Evolutionary conservation across 2,888 invertebrate species (phyloP).

Genomic region (Drosophila kokeensis): DNA sequence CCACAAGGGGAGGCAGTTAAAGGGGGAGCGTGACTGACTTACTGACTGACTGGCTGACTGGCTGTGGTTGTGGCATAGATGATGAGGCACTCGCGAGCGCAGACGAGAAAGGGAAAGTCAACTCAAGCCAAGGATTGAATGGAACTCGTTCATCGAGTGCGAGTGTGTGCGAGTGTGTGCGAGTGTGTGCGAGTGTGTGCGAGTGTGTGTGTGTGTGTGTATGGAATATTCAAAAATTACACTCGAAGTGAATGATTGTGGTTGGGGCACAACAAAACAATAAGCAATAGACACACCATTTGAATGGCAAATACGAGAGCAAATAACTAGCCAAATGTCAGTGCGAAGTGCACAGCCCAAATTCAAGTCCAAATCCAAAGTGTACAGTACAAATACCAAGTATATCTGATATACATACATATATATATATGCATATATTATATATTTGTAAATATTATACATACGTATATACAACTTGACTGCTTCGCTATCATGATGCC

Average conservation of each 20-base stretch:
- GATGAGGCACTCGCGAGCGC: constrained; percentile 33
- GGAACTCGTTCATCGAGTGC: constrained; percentile 13
- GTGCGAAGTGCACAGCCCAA: constrained; percentile 41
- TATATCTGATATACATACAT: background rate
- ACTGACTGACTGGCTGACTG: constrained; percentile 16
- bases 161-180: background rate
- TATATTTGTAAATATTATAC: background rate
- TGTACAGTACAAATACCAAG: background rate
- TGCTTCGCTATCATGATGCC: background rate
- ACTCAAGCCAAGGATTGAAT: constrained; percentile 19
- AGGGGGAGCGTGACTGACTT: background rate
- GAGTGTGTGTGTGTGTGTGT: constrained; percentile 5
- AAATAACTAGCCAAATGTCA: constrained; percentile 62
- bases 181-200: background rate
- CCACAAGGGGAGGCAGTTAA: background rate
- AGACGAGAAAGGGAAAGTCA: constrained; percentile 7
- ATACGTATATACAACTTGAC: background rate
- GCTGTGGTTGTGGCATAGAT: constrained; percentile 39
- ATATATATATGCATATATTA: background rate
- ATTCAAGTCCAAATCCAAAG: constrained; percentile 17
- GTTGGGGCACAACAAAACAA: constrained; percentile 31
- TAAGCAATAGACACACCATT: constrained; percentile 35
- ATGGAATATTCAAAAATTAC: constrained; percentile 59
- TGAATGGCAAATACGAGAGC: constrained; percentile 57
- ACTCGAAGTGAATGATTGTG: constrained; percentile 41